Evolutionary conservation across 2,888 invertebrate species (phyloP), one percentile per base, ranked within the genome.

Genomic region (Hecatera dysodea): DNA sequence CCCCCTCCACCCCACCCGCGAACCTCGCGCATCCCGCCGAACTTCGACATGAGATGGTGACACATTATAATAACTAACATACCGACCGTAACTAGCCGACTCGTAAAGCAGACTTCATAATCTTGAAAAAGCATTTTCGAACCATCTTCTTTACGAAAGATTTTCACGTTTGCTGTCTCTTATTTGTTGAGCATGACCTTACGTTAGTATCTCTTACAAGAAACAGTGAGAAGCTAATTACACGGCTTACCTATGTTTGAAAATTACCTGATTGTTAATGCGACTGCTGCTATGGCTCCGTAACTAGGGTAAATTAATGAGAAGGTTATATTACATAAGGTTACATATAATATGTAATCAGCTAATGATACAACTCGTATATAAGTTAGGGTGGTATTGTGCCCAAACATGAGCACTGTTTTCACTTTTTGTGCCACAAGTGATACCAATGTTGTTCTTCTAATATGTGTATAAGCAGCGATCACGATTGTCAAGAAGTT

Each of bases 41-140:
- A 82, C 78, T 84, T 85, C 85, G 86, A 86, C 87, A 83, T 77
- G 83, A 82, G 75, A 86, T 84, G 78, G 83, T 81, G 78, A 86
- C 82, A 81, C 75, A 75, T 71, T 74, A 76, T 75, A 62, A 75
- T 78, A 83, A 64, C 80, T 60, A 52, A 65, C 50, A 29, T 61
- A 76, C 39, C 46, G 46, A 62, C 39, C 8, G 15, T 42, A 70
- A 65, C 53, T 59, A 67, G 44, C 60, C 61, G 33, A 59, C 74
- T 57, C 56, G 36, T 53, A 55, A 68, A 65, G 12, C 33, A 59
- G 39, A 24, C 36, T 24, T 52, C 22, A 22, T 53, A 53, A 62
- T 44, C 22, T 17, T 19, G 55, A 70, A 64, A 57, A 67, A 59
- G 53, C 48, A 46, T 56, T 44, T 44, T 8, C 17, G 17, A 11